Base-by-base conservation (phyloP, 1,140 invertebrate genomes). In the Asobara japonica region DNA sequence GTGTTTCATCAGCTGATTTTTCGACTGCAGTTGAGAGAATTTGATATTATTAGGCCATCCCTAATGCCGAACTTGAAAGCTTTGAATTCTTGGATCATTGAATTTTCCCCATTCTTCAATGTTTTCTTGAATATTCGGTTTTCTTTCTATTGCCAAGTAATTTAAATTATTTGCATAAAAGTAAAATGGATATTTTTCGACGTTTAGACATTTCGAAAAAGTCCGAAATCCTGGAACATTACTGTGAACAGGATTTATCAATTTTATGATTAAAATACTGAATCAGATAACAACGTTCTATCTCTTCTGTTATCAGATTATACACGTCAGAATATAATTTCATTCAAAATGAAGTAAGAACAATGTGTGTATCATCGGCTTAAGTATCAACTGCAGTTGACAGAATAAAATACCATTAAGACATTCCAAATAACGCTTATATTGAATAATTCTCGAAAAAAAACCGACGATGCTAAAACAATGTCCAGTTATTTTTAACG, bases 171-270 rank as follows among this genome's bases (percentile, higher is more conserved):
- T n/a, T n/a, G n/a, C n/a, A n/a, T n/a, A n/a, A n/a, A n/a, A n/a
- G n/a, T n/a, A n/a, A n/a, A n/a, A n/a, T n/a, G n/a, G n/a, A n/a
- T n/a, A n/a, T n/a, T n/a, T n/a, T n/a, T n/a, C n/a, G n/a, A n/a
- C n/a, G n/a, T n/a, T n/a, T n/a, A n/a, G n/a, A n/a, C n/a, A n/a
- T n/a, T n/a, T n/a, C n/a, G n/a, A n/a, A n/a, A n/a, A n/a, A n/a
- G n/a, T n/a, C n/a, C n/a, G n/a, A n/a, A n/a, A n/a, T n/a, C n/a
- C n/a, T n/a, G n/a, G n/a, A n/a, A n/a, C n/a, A n/a, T 83, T 83
- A 82, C 81, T 80, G 78, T 82, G 76, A 80, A 81, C 77, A 80
- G 80, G 77, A 71, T 73, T 81, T 81, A 81, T 79, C 76, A 76
- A 74, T 79, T 33, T 72, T 74, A 75, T 38, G 69, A 72, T 66